phyloP scores from a whole-genome alignment of 2,797 vertebrate species.

The Hydrolagus colliei region DNA sequence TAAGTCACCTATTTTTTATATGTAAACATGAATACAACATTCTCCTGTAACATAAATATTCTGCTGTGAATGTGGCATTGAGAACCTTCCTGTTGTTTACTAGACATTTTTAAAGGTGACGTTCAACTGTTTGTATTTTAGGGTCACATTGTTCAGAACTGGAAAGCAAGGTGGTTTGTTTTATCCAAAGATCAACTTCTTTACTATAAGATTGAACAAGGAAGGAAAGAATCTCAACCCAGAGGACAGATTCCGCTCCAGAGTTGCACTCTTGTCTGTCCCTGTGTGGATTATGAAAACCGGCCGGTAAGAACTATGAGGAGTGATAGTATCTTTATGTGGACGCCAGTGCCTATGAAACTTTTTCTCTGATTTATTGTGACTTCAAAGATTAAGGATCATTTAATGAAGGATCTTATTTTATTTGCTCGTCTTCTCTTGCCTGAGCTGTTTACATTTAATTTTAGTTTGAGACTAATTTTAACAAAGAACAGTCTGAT shows the following conservation, averaged over 20 bases:
- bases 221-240: slow-evolving; percentile 69
- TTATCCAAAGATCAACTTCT: slow-evolving; percentile 73
- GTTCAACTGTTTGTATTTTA: slow-evolving; percentile 40
- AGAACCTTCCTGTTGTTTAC: background rate
- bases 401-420: background rate
- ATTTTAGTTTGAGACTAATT: background rate
- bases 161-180: slow-evolving; percentile 90
- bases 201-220: slow-evolving; percentile 81
- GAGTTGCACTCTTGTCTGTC: slow-evolving; percentile 74
- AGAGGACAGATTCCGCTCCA: slow-evolving; percentile 72
- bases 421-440: background rate
- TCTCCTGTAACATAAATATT: background rate
- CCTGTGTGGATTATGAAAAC: slow-evolving; percentile 79
- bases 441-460: slow-evolving; percentile 17
- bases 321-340: background rate
- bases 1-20: background rate
- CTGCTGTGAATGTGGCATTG: background rate
- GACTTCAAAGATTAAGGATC: too few relatives aligned
- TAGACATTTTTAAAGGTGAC: background rate
- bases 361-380: background rate
- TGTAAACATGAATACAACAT: background rate
- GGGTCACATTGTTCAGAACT: slow-evolving; percentile 88
- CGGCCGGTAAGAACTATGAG: slow-evolving; percentile 65
- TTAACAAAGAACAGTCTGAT: too few relatives aligned
- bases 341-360: background rate